Base-by-base conservation (phyloP, 2,888 invertebrate species). In the Nemurella pictetii region DNA sequence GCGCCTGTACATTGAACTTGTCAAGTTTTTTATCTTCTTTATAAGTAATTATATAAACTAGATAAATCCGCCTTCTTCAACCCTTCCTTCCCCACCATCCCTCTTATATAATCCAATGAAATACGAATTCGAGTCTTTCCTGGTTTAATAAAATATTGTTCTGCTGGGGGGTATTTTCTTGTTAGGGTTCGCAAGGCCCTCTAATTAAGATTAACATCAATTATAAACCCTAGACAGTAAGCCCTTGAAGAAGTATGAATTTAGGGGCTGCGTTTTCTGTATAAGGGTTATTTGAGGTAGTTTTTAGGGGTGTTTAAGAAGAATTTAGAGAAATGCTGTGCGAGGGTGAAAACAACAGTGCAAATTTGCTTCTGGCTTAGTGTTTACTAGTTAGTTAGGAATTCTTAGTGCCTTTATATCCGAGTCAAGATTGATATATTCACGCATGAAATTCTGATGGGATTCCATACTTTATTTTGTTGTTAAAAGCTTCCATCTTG, bases 81-180 rank as follows among this genome's bases (percentile, higher is more conserved):
- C 55, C 55, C 55, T 55, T 55, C 20, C 55, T 9, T 12, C 9
- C 20, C 55, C 55, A 55, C 55, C 55, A 12, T 20, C 55, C 55
- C 55, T 55, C 72, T 83, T 85, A 80, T 85, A 80, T 85, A 85
- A 85, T 84, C 85, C 85, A 85, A 85, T 85, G 85, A 85, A 85
- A 85, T 80, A 83, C 81, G 81, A 85, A 85, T 85, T 85, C 85
- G 36, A 84, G 80, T 80, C 30, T 80, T 80, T 80, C 80, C 32
- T 80, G 80, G 80, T 35, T 35, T 35, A 35, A 80, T 80, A 80
- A 80, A 80, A 80, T 80, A 80, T 80, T 80, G 80, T 80, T 35
- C 32, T 35, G 35, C 80, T 80, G 32, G 25, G 32, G 35, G 80
- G 80, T 80, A 80, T 80, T 80, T 80, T 80, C 80, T 80, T 80